These are phyloP conservation scores for Lasioglossum villosulum DNA, from an alignment of 2,888 invertebrate species.

Conservation along the genomic window DNA sequence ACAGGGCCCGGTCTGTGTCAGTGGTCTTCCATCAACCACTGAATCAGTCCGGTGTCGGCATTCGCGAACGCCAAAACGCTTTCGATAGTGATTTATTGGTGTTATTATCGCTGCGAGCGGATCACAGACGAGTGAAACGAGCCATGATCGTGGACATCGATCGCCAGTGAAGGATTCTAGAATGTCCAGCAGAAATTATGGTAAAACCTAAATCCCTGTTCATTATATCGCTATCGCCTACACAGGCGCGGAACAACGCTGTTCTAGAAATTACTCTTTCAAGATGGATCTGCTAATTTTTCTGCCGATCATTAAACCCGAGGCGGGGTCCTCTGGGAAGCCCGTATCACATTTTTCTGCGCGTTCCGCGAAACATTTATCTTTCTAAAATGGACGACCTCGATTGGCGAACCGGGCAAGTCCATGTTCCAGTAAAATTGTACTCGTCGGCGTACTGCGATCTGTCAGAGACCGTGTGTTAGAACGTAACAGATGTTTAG, in stretches of 20 bases:
- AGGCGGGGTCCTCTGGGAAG: neutral
- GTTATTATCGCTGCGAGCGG: neutral
- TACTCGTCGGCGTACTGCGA: neutral
- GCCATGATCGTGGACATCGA: constrained; percentile 24
- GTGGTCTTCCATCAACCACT: constrained; percentile 75
- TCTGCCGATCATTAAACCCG: too few relatives aligned
- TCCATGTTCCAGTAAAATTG: neutral
- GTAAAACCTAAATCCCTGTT: constrained; percentile 45
- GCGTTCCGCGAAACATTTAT: neutral
- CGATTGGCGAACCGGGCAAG: neutral
- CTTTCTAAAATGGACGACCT: neutral
- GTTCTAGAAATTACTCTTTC: too few relatives aligned
- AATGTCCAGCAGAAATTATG: constrained; percentile 59
- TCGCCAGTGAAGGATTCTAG: neutral
- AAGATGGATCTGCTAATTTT: too few relatives aligned
- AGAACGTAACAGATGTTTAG: neutral
- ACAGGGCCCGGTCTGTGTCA: constrained; percentile 74
- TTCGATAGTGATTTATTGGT: constrained; percentile 18
- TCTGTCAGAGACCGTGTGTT: neutral
- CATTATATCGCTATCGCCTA: neutral
- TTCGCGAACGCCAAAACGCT: constrained; percentile 62
- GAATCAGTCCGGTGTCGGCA: constrained; percentile 78
- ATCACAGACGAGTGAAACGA: neutral
- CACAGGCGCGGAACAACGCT: too few relatives aligned
- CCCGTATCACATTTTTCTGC: neutral